A percentile compares a stretch with the other conserved stretches of the same genome.
These are phyloP conservation scores for Branchipolynoe longqiensis DNA, from an alignment of 2,888 invertebrate genomes.

Conservation along the genomic window DNA sequence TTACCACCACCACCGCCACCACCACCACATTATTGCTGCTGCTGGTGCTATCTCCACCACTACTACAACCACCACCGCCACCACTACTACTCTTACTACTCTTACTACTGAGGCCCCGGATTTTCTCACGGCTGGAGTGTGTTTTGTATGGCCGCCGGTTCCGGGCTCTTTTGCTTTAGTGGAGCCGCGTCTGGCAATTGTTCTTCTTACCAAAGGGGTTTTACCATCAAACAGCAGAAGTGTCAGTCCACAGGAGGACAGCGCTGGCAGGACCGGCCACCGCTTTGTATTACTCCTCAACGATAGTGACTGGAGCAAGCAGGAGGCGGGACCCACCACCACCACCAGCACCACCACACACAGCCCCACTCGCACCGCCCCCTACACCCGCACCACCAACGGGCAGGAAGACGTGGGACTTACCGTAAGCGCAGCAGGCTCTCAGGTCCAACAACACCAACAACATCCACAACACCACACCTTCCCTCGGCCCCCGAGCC, in stretches of 20 bases:
- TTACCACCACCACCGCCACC: background rate
- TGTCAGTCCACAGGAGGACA: background rate
- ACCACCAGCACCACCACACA: background rate
- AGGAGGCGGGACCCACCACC: background rate
- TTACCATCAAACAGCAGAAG: slow-evolving; percentile 8
- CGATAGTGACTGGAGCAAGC: background rate
- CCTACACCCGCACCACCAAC: background rate
- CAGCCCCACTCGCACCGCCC: background rate
- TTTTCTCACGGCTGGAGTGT: background rate
- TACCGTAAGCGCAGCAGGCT: background rate
- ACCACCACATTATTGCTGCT: background rate
- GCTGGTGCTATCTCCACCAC: background rate
- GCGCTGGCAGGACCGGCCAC: background rate
- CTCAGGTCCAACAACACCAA: background rate
- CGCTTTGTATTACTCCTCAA: background rate
- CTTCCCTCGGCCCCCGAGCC: background rate
- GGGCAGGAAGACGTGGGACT: too few relatives aligned
- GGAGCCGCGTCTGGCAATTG: background rate
- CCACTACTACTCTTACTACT: background rate
- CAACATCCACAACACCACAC: background rate
- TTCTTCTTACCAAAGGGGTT: background rate
- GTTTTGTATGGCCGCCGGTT: slow-evolving; percentile 17
- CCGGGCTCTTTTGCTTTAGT: background rate
- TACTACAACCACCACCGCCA: background rate
- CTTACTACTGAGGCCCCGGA: background rate